phyloP scores from a whole-genome alignment of 2,113 vertebrate genomes.

The Grammomys surdaster region DNA sequence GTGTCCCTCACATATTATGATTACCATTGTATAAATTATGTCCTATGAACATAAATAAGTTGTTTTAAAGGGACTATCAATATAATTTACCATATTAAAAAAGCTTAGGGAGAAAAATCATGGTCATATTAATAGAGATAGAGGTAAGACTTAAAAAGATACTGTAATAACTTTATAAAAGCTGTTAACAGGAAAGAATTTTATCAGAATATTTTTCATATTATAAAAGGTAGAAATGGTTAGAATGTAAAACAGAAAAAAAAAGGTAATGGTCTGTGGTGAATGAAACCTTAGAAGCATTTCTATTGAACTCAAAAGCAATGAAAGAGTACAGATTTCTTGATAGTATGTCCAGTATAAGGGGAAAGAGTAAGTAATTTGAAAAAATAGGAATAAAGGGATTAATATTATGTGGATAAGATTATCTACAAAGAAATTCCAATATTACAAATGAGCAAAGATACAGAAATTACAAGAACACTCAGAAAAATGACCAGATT shows the following conservation, averaged over 20 bases:
- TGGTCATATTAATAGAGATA: neutral
- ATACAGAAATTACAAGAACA: slow-evolving; percentile 16
- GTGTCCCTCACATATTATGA: neutral
- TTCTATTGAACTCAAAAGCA: neutral
- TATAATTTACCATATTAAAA: slow-evolving; percentile 4
- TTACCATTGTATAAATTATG: neutral
- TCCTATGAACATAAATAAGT: neutral
- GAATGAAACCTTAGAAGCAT: neutral
- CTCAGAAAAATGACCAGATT: neutral
- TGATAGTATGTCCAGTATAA: neutral
- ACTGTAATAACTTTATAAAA: neutral
- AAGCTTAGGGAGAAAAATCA: neutral
- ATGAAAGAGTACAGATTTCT: neutral
- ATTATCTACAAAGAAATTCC: neutral
- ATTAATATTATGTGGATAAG: neutral
- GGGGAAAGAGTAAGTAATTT: neutral
- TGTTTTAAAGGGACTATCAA: neutral
- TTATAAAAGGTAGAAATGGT: neutral
- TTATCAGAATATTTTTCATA: neutral
- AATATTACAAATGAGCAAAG: neutral
- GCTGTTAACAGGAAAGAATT: neutral
- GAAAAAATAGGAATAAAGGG: neutral
- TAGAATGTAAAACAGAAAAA: neutral
- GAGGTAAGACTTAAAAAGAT: slow-evolving; percentile 8
- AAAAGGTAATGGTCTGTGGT: neutral